Evolutionary conservation across 2,797 vertebrate species (phyloP).

Genomic region (Siniperca obscura): DNA sequence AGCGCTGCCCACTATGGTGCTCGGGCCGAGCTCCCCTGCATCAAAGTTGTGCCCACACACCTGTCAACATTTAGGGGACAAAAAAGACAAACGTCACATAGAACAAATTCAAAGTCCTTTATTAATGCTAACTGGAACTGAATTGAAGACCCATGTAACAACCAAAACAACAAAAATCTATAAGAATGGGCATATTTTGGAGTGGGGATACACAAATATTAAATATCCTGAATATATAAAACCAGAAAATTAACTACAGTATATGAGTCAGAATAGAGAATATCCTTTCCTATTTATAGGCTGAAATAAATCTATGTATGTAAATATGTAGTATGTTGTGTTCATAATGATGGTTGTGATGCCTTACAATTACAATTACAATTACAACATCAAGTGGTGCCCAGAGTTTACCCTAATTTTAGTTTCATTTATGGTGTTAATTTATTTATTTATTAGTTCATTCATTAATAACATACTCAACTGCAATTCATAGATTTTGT

Average conservation of each 20-base stretch:
- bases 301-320: neutral
- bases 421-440: neutral
- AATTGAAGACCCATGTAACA: neutral
- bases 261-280: neutral
- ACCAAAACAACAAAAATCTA: neutral
- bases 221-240: neutral
- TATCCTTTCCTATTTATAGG: neutral
- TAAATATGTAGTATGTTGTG: neutral
- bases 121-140: neutral
- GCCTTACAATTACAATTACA: neutral
- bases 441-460: neutral
- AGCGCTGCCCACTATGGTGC: constrained; percentile 96
- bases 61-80: constrained; percentile 60
- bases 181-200: neutral
- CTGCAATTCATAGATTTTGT: neutral
- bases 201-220: neutral
- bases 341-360: neutral
- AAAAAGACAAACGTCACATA: constrained; percentile 14
- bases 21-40: constrained; percentile 91
- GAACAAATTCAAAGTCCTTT: neutral
- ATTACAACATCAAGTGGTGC: neutral
- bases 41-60: constrained; percentile 93
- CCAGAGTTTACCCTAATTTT: neutral
- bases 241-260: neutral
- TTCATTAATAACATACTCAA: neutral